Evolutionary conservation across 2,888 invertebrate species (phyloP).

Genomic region (Masnerella sp.): DNA sequence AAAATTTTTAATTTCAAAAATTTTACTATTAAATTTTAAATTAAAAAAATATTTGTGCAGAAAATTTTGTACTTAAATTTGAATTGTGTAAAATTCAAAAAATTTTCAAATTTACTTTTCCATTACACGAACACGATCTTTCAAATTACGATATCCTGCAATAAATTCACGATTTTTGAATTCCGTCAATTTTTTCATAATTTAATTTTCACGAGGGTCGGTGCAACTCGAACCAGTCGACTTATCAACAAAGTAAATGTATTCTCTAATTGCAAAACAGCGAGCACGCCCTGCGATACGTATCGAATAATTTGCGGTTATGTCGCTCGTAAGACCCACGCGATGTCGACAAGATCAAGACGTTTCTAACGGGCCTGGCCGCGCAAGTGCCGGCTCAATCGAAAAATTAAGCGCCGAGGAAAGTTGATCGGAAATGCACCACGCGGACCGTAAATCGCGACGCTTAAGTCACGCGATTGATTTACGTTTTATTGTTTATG

Average conservation of each 20-base stretch:
- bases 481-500: conserved; percentile 9
- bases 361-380: conserved; percentile 31
- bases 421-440: not conserved
- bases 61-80: too few relatives aligned
- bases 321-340: conserved; percentile 52
- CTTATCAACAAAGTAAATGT: conserved; percentile 47
- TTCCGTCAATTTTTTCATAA: too few relatives aligned
- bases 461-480: not conserved
- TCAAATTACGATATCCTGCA: too few relatives aligned
- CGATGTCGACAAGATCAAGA: conserved; percentile 43
- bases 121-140: too few relatives aligned
- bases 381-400: conserved; percentile 1
- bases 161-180: too few relatives aligned
- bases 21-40: too few relatives aligned
- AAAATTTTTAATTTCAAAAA: too few relatives aligned
- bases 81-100: too few relatives aligned
- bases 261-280: conserved; percentile 53
- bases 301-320: conserved; percentile 54
- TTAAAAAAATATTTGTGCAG: too few relatives aligned
- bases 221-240: too few relatives aligned
- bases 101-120: too few relatives aligned
- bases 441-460: conserved; percentile 5
- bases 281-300: conserved; percentile 45
- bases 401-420: conserved; percentile 7
- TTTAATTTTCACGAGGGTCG: too few relatives aligned